Percentiles rank a stretch among this genome's conserved stretches.
Evolutionary conservation across 2,113 vertebrate genomes (phyloP).

Genomic region (Albula goreensis): DNA sequence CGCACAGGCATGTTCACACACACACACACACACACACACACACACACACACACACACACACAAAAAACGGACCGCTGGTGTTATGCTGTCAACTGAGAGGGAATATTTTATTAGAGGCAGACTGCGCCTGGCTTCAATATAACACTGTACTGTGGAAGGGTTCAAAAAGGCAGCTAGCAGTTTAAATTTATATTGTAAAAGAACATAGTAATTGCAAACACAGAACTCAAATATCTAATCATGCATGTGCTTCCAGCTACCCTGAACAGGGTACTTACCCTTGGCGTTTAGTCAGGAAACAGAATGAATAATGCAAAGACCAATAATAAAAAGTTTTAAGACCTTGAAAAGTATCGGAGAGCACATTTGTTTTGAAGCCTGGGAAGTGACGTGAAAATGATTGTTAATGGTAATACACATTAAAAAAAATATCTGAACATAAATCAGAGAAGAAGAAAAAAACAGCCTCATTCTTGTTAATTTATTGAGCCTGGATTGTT

Average conservation of each 20-base stretch:
- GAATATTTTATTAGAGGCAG: background rate
- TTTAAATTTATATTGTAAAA: background rate
- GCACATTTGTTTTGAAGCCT: too few species aligned
- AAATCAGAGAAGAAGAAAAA: too few species aligned
- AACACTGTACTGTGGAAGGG: background rate
- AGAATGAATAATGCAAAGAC: background rate
- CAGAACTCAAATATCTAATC: background rate
- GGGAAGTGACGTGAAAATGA: too few species aligned
- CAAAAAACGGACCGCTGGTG: background rate
- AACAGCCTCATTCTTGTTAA: too few species aligned
- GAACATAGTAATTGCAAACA: background rate
- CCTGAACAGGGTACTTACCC: background rate
- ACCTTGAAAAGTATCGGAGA: too few species aligned
- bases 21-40: too few species aligned
- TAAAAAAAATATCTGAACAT: too few species aligned
- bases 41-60: too few species aligned
- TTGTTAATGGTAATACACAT: too few species aligned
- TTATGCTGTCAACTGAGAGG: background rate
- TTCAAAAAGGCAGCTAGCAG: background rate
- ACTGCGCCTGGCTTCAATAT: background rate
- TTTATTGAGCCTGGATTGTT: too few species aligned
- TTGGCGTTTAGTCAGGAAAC: background rate
- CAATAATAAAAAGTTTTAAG: too few species aligned
- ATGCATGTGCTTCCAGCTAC: background rate
- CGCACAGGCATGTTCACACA: too few species aligned